A percentile compares a stretch with the other conserved stretches of the same genome.
Conservation (phyloP, 2,113 vertebrate species). For the Protobothrops flavoviridis region DNA sequence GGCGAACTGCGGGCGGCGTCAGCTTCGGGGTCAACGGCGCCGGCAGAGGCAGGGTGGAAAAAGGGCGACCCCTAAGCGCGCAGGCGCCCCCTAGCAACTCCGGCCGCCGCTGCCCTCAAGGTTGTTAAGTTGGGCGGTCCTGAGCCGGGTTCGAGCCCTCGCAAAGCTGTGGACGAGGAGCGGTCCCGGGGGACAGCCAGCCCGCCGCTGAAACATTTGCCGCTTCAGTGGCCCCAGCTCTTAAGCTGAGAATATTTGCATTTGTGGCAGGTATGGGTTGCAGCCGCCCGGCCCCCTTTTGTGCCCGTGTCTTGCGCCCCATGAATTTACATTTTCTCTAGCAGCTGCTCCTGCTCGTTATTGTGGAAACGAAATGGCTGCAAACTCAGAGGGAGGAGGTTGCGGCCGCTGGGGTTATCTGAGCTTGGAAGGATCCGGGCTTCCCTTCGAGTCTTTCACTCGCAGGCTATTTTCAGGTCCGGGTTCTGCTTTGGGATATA, state of each 20-base stretch:
- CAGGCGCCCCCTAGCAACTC: background rate
- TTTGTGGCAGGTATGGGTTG: background rate
- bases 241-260: background rate
- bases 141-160: background rate
- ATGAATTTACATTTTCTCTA: background rate
- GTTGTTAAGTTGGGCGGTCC: background rate
- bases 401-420: background rate
- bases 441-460: background rate
- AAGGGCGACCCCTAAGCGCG: slow-evolving; percentile 8
- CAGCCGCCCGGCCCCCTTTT: background rate
- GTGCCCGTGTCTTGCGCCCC: background rate
- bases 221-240: background rate
- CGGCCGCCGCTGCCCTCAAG: too few species aligned
- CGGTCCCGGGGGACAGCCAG: background rate
- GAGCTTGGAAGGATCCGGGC: background rate
- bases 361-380: background rate
- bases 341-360: background rate
- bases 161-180: background rate
- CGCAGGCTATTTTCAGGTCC: background rate
- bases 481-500: background rate
- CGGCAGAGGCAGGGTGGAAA: background rate
- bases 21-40: background rate
- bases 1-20: slow-evolving; percentile 6
- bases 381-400: background rate
- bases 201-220: background rate